phyloP scores from a whole-genome alignment of 1,140 invertebrate genomes.

The Lordiphosa mommai region DNA sequence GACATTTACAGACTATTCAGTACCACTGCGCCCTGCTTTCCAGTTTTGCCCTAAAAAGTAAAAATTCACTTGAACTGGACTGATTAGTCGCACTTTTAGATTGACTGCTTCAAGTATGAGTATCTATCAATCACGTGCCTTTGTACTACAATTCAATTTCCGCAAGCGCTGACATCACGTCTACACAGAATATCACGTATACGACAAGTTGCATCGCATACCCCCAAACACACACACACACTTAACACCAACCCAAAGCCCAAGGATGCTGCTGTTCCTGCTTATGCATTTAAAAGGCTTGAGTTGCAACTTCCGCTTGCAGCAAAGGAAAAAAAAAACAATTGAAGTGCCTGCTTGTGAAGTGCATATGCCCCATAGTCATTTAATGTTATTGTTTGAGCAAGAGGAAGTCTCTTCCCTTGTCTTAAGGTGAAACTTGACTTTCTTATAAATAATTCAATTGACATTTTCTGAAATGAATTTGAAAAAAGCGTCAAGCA shows the following conservation, averaged over 20 bases:
- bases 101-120: no score
- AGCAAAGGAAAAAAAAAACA: no score
- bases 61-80: no score
- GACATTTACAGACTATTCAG: no score
- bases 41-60: not conserved
- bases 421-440: slow-evolving; percentile 10
- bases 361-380: slow-evolving; percentile 13
- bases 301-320: slow-evolving; percentile 26
- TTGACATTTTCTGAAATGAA: slow-evolving; percentile 27
- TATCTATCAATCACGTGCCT: not conserved
- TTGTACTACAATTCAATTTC: slow-evolving; percentile 33
- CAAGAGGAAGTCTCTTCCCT: not conserved
- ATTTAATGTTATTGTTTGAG: slow-evolving; percentile 29
- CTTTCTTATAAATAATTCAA: slow-evolving; percentile 33
- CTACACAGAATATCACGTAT: slow-evolving; percentile 40
- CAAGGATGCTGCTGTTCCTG: slow-evolving; percentile 15
- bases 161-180: slow-evolving; percentile 27
- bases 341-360: not conserved
- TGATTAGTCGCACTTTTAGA: no score
- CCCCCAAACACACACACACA: slow-evolving; percentile 23
- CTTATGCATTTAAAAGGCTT: slow-evolving; percentile 32
- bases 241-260: slow-evolving; percentile 16
- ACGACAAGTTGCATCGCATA: slow-evolving; percentile 29
- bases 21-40: no score
- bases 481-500: slow-evolving; percentile 12